Conservation (phyloP, 2,888 invertebrate genomes). For the Melieria omissa region DNA sequence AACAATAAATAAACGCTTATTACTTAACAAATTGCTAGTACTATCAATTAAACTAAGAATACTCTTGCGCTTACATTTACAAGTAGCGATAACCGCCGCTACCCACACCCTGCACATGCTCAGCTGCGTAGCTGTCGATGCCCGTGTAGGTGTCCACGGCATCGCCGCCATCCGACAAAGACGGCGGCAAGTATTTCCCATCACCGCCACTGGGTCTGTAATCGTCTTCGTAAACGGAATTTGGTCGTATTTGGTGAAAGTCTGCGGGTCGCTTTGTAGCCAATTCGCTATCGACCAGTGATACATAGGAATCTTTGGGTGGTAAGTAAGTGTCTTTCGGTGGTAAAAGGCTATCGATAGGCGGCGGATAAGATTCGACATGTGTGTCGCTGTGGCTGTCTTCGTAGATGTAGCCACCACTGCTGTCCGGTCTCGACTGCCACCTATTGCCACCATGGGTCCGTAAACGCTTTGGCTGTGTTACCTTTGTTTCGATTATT, state of each 20-base stretch:
- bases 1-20: no score
- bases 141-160: constrained; percentile 53
- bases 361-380: no score
- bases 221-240: neutral
- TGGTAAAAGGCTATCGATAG: no score
- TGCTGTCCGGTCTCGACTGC: no score
- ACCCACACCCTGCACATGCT: constrained; percentile 55
- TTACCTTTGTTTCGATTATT: constrained; percentile 3
- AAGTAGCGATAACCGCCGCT: constrained; percentile 48
- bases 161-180: no score
- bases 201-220: constrained; percentile 23
- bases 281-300: no score
- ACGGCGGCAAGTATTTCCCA: neutral
- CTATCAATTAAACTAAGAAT: neutral
- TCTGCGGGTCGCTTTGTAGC: no score
- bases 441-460: no score
- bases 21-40: no score
- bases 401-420: no score
- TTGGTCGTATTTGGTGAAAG: no score
- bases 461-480: neutral
- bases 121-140: constrained; percentile 60
- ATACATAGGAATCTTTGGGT: neutral
- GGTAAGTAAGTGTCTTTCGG: neutral
- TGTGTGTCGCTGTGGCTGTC: neutral
- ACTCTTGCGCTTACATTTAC: neutral